Evolutionary conservation across 2,797 vertebrate genomes (phyloP).

Genomic region (Sebastes flavidus): DNA sequence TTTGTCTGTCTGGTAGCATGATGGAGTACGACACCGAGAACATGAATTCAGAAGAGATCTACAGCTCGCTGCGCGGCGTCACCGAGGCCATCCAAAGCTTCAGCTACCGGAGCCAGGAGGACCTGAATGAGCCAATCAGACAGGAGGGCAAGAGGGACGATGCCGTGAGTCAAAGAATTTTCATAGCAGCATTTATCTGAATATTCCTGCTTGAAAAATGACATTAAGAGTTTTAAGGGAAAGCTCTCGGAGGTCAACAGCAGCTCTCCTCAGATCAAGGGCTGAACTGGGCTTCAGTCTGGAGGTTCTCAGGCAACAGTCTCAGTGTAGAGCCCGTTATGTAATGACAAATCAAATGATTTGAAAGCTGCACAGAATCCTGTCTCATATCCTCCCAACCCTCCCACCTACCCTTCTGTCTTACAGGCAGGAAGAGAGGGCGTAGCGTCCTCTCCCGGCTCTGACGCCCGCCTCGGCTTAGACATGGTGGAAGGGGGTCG

Average conservation of each 20-base stretch:
- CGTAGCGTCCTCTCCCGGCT: slow-evolving; percentile 84
- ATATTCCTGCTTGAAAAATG: background rate
- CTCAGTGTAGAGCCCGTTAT: background rate
- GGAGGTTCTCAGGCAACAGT: background rate
- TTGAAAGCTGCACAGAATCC: background rate
- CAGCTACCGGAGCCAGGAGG: slow-evolving; percentile 97
- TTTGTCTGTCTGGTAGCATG: slow-evolving; percentile 83
- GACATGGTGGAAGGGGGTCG: slow-evolving; percentile 91
- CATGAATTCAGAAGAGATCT: slow-evolving; percentile 98
- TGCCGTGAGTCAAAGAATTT: slow-evolving; percentile 81
- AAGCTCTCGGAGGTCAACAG: background rate
- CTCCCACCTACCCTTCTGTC: background rate
- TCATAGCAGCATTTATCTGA: background rate
- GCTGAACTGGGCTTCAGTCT: background rate
- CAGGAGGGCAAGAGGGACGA: slow-evolving; percentile 95
- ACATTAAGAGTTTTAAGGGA: background rate
- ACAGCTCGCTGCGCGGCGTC: slow-evolving; percentile 97
- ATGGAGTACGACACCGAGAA: slow-evolving; percentile 98
- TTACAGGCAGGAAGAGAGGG: slow-evolving; percentile 89
- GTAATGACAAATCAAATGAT: background rate
- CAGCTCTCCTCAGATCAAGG: too few relatives aligned
- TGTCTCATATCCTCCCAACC: background rate
- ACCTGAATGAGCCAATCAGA: slow-evolving; percentile 93
- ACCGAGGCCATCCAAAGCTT: slow-evolving; percentile 98
- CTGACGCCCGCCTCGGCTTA: slow-evolving; percentile 86